A percentile compares a stretch with the other conserved stretches of the same genome.
phyloP scores from a whole-genome alignment of 2,797 vertebrate species.

The Rachycentron canadum region DNA sequence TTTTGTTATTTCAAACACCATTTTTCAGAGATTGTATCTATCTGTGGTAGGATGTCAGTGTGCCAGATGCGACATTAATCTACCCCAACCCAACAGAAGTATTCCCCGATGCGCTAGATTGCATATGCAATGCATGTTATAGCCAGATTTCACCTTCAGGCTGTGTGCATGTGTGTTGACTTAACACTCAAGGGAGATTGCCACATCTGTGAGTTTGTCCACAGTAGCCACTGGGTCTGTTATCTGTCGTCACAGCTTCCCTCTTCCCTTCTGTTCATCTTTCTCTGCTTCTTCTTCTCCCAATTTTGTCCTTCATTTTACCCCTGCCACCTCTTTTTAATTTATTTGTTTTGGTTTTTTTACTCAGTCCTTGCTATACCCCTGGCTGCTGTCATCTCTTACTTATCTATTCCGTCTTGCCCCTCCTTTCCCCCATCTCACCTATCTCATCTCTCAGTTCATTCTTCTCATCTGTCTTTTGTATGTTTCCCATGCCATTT shows the following conservation, averaged over 20 bases:
- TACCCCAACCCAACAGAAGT: conserved; percentile 31
- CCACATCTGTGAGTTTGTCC: conserved; percentile 76
- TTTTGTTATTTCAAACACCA: background rate
- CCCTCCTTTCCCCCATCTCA: conserved; percentile 22
- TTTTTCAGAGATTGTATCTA: conserved; percentile 14
- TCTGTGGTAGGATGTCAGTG: conserved; percentile 23
- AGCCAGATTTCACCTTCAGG: conserved; percentile 68
- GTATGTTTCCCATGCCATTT: conserved; percentile 16
- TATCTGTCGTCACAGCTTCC: conserved; percentile 33
- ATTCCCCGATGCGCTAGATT: conserved; percentile 20
- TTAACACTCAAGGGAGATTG: conserved; percentile 61
- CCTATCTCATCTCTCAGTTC: conserved; percentile 23
- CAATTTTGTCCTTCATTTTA: conserved; percentile 40
- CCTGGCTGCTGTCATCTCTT: conserved; percentile 32
- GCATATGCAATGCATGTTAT: conserved; percentile 53
- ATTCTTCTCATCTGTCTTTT: conserved; percentile 31
- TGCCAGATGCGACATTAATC: conserved; percentile 60
- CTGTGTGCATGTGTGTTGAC: conserved; percentile 53
- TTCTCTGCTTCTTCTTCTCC: conserved; percentile 31
- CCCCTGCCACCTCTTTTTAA: conserved; percentile 12
- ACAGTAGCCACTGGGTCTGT: conserved; percentile 67
- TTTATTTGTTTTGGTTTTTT: conserved; percentile 19
- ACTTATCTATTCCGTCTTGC: conserved; percentile 24
- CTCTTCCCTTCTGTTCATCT: conserved; percentile 32
- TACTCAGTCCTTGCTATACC: conserved; percentile 5